Percentiles rank a stretch among this genome's conserved stretches.
Conservation (phyloP, 2,888 invertebrate genomes). For the Amiota minor region DNA sequence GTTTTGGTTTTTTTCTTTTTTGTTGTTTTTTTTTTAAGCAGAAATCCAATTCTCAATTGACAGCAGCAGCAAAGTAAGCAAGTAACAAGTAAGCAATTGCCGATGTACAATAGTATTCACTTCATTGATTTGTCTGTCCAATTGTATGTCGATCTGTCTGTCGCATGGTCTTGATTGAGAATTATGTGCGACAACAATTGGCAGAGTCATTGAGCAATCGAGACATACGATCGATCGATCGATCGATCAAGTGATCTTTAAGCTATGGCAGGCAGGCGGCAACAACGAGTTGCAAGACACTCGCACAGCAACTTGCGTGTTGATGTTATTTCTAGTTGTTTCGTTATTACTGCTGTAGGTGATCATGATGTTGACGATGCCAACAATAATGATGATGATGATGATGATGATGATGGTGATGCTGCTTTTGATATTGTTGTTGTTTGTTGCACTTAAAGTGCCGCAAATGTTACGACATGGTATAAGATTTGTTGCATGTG, state of each 20-base stretch:
- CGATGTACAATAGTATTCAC: conserved; percentile 6
- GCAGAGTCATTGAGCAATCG: conserved; percentile 67
- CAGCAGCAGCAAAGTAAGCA: conserved; percentile 1
- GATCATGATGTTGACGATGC: background rate
- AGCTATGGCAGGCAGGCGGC: background rate
- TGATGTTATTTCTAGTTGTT: background rate
- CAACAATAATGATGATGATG: background rate
- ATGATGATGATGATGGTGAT: conserved; percentile 10
- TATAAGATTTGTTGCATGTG: conserved; percentile 28
- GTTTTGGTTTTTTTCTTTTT: conserved; percentile 30
- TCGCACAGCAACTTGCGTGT: background rate
- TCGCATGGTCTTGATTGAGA: conserved; percentile 40
- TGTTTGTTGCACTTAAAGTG: conserved; percentile 11
- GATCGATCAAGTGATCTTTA: conserved; percentile 58
- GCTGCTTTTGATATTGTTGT: background rate
- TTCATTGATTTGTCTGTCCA: conserved; percentile 28
- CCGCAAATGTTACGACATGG: conserved; percentile 23
- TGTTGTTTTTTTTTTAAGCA: conserved; percentile 32
- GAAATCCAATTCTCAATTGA: conserved; percentile 22
- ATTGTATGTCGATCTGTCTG: conserved; percentile 8
- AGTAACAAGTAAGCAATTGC: too few relatives aligned
- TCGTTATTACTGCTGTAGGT: background rate
- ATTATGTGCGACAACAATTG: conserved; percentile 41
- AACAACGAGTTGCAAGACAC: conserved; percentile 35
- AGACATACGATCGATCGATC: conserved; percentile 66